Conservation (phyloP, 2,113 vertebrate species). For the Castor canadensis region DNA sequence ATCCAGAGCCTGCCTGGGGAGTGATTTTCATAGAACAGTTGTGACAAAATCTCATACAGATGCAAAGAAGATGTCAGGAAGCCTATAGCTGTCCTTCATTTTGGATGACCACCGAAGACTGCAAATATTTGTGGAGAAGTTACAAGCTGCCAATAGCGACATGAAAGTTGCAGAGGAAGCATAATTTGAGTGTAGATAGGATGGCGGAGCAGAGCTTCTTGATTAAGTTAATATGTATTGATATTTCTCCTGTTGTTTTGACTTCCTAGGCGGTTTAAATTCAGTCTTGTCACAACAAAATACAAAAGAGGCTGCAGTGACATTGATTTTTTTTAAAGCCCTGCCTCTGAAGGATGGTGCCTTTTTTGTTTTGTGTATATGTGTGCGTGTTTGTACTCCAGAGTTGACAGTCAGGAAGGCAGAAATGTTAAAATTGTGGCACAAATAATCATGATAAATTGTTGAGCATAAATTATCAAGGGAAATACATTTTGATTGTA, state of each 20-base stretch:
- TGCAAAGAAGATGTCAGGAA: background rate
- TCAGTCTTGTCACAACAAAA: conserved; percentile 87
- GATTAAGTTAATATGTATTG: conserved; percentile 87
- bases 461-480: conserved; percentile 77
- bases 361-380: conserved; percentile 55
- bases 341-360: conserved; percentile 73
- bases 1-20: background rate
- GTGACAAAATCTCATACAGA: conserved; percentile 59
- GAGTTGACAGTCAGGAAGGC: conserved; percentile 77
- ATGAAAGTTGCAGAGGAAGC: background rate
- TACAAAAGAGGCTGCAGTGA: conserved; percentile 82
- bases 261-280: conserved; percentile 86
- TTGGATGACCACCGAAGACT: background rate
- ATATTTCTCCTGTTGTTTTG: conserved; percentile 87
- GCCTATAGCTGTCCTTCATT: background rate
- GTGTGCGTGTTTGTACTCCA: conserved; percentile 44
- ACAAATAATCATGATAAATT: conserved; percentile 83
- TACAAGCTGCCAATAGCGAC: background rate
- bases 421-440: conserved; percentile 75
- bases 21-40: conserved; percentile 34
- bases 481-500: conserved; percentile 80
- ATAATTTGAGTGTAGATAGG: conserved; percentile 34
- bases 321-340: conserved; percentile 81
- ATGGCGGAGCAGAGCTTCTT: conserved; percentile 66
- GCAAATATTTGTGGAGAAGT: background rate